Conservation (phyloP, 2,113 vertebrate species). For the Polypterus bichir region DNA sequence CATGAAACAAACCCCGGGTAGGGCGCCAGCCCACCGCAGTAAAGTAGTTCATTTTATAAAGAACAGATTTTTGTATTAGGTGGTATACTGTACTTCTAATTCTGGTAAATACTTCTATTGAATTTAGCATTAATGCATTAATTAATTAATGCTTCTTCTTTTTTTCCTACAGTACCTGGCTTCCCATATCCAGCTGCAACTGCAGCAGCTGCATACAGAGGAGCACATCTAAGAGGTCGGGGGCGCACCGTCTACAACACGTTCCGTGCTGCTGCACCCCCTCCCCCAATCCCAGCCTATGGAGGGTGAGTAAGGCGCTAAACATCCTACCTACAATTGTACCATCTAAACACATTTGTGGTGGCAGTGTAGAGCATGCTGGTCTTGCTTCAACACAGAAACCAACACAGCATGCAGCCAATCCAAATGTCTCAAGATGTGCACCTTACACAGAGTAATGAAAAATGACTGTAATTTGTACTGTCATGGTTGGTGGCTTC, state of each 20-base stretch:
- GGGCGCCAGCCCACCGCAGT: no score
- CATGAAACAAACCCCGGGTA: no score
- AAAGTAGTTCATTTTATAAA: no score
- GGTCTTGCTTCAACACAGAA: conserved; percentile 28
- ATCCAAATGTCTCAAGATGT: conserved; percentile 31
- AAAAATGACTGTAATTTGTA: conserved; percentile 66
- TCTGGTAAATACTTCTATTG: no score
- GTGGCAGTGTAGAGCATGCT: conserved; percentile 37
- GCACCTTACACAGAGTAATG: conserved; percentile 52
- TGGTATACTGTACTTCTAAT: no score
- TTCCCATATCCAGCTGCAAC: conserved; percentile 86
- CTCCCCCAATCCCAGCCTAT: conserved; percentile 83
- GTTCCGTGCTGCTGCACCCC: conserved; percentile 78
- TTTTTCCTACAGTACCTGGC: conserved; percentile 65
- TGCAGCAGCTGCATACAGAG: conserved; percentile 82
- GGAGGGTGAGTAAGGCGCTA: conserved; percentile 68
- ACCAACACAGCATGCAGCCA: conserved; percentile 39
- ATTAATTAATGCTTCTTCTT: neutral
- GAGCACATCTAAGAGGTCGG: conserved; percentile 79
- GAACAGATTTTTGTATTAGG: no score
- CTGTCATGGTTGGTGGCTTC: conserved; percentile 60
- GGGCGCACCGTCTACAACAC: conserved; percentile 90
- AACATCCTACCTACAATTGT: conserved; percentile 4
- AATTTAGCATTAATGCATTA: no score
- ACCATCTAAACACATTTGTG: conserved; percentile 14